Conservation (phyloP, 2,113 vertebrate species). For the Xerus inauris region DNA sequence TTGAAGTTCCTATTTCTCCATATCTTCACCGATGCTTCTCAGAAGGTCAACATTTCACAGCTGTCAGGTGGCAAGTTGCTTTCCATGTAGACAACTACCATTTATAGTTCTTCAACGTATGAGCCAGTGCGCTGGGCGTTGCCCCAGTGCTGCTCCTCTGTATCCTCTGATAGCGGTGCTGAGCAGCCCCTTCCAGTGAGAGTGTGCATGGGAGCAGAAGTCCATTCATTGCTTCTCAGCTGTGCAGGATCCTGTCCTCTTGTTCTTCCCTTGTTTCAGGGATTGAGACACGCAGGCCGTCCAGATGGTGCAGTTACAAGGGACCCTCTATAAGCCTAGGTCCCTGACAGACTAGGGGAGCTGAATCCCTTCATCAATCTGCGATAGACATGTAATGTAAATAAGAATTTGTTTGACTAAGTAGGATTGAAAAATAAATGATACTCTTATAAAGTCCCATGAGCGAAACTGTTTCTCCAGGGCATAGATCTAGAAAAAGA, state of each 20-base stretch:
- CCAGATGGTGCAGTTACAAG: background rate
- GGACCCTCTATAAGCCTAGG: background rate
- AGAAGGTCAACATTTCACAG: background rate
- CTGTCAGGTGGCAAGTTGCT: background rate
- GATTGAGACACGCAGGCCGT: background rate
- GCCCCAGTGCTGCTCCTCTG: background rate
- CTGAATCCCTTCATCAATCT: background rate
- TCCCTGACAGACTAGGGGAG: background rate
- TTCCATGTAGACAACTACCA: background rate
- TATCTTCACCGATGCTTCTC: background rate
- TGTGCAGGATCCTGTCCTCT: background rate
- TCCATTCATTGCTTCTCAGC: background rate
- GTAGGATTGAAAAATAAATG: background rate
- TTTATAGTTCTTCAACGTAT: fast-evolving
- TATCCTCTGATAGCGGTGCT: fast-evolving
- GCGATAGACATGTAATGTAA: background rate
- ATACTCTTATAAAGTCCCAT: background rate
- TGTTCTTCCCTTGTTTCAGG: too few species aligned
- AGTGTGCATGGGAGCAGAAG: background rate
- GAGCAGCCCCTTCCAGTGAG: background rate
- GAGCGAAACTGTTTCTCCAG: background rate
- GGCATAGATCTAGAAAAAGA: background rate
- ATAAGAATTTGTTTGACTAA: background rate
- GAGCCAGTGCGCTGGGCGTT: fast-evolving
- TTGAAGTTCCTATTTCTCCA: background rate